phyloP scores from a whole-genome alignment of 1,140 invertebrate species.

The Ylistrum balloti region DNA sequence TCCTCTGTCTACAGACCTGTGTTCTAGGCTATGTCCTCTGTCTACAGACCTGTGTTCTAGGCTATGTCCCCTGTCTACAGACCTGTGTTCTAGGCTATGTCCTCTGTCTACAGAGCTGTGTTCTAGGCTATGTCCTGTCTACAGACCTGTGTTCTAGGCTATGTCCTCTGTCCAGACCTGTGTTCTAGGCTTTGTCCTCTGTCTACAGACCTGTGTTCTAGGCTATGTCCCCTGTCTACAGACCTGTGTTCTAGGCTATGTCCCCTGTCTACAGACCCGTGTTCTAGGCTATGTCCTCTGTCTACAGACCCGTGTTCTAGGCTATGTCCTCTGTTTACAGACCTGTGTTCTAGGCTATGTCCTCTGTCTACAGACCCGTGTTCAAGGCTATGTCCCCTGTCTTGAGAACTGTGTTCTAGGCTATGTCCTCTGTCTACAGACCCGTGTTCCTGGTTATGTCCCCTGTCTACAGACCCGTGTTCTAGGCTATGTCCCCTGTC shows the following conservation, averaged over 20 bases:
- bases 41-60: neutral
- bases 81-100: neutral
- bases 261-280: neutral
- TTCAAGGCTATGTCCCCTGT: too few relatives aligned
- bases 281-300: neutral
- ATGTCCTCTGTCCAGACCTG: neutral
- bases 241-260: neutral
- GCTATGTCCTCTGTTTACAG: too few relatives aligned
- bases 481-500: too few relatives aligned
- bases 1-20: neutral
- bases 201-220: neutral
- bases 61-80: neutral
- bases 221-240: neutral
- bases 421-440: too few relatives aligned
- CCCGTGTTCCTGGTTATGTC: too few relatives aligned
- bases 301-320: too few relatives aligned
- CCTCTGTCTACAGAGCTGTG: neutral
- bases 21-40: neutral
- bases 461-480: too few relatives aligned
- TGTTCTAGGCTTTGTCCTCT: neutral
- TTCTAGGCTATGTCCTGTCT: neutral
- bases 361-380: too few relatives aligned
- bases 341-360: too few relatives aligned
- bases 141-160: neutral
- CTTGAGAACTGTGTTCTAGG: too few relatives aligned